Conservation (phyloP, 2,797 vertebrate species). For the Clarias fuscus region DNA sequence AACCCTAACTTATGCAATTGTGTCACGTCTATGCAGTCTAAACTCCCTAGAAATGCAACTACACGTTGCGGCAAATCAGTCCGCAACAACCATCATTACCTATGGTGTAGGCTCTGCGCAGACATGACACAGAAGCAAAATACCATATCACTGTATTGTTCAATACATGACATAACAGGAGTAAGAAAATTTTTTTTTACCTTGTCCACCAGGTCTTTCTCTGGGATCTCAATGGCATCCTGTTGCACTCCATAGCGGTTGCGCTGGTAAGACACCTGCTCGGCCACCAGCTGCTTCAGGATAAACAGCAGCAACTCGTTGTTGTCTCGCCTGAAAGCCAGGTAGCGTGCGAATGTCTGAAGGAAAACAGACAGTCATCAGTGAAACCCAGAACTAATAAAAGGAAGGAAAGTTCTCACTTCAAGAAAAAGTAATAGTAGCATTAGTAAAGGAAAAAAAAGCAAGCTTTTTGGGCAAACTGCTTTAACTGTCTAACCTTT, state of each 20-base stretch:
- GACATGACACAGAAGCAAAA: too few species aligned
- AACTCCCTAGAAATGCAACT: too few species aligned
- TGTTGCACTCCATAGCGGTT: slow-evolving; percentile 94
- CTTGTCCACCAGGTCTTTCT: slow-evolving; percentile 95
- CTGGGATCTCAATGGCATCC: slow-evolving; percentile 86
- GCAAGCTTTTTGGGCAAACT: neutral
- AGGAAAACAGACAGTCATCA: neutral
- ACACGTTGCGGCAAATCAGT: too few species aligned
- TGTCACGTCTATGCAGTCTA: too few species aligned
- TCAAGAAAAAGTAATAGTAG: neutral
- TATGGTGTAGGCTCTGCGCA: too few species aligned
- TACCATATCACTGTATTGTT: neutral
- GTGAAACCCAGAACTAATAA: neutral
- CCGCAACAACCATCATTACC: too few species aligned
- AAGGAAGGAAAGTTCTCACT: neutral
- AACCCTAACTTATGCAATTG: too few species aligned
- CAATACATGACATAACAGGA: neutral
- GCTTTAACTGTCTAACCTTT: neutral
- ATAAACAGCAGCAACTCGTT: slow-evolving; percentile 96
- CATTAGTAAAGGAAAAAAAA: neutral
- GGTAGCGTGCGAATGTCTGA: slow-evolving; percentile 92
- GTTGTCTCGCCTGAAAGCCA: slow-evolving; percentile 94
- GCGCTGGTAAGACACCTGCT: slow-evolving; percentile 91
- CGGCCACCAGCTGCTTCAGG: slow-evolving; percentile 94
- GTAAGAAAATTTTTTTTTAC: slow-evolving; percentile 70